Evolutionary conservation across 1,140 invertebrate genomes (phyloP).

Genomic region (Ceratina australensis): DNA sequence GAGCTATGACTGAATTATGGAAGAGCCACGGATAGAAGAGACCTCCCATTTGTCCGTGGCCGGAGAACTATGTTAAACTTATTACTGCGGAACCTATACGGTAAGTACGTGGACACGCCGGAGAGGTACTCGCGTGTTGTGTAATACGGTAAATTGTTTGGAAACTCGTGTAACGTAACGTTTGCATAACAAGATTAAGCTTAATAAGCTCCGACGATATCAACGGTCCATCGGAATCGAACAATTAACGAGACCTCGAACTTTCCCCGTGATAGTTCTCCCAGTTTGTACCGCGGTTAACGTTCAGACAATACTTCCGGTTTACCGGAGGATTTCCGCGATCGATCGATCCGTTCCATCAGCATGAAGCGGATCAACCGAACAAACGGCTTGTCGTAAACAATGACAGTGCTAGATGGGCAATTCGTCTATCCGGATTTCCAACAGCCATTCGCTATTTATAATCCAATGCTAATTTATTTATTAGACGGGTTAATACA

Average conservation of each 20-base stretch:
- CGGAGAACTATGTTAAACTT: constrained; percentile 46
- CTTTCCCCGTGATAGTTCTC: constrained; percentile 12
- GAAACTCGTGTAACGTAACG: constrained; percentile 57
- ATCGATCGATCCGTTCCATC: constrained; percentile 24
- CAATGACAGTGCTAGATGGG: too few relatives aligned
- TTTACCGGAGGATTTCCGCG: constrained; percentile 10
- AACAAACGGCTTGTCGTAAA: too few relatives aligned
- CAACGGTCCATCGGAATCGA: constrained; percentile 50
- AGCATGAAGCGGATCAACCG: too few relatives aligned
- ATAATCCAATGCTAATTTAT: too few relatives aligned
- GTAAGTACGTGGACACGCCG: constrained; percentile 23
- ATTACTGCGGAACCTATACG: constrained; percentile 42
- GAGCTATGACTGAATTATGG: too few relatives aligned
- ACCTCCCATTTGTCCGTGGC: constrained; percentile 36
- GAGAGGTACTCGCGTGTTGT: constrained; percentile 30
- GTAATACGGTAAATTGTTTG: constrained; percentile 60
- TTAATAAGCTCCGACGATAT: constrained; percentile 51
- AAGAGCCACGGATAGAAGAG: neutral
- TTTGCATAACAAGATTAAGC: constrained; percentile 64
- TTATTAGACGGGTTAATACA: too few relatives aligned
- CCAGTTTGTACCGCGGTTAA: neutral
- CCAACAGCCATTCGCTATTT: too few relatives aligned
- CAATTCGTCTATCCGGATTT: too few relatives aligned
- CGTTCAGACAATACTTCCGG: constrained; percentile 8
- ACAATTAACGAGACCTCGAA: constrained; percentile 25